Evolutionary conservation across 2,888 invertebrate genomes (phyloP).

Genomic region (Paralinhomoeus sp.): DNA sequence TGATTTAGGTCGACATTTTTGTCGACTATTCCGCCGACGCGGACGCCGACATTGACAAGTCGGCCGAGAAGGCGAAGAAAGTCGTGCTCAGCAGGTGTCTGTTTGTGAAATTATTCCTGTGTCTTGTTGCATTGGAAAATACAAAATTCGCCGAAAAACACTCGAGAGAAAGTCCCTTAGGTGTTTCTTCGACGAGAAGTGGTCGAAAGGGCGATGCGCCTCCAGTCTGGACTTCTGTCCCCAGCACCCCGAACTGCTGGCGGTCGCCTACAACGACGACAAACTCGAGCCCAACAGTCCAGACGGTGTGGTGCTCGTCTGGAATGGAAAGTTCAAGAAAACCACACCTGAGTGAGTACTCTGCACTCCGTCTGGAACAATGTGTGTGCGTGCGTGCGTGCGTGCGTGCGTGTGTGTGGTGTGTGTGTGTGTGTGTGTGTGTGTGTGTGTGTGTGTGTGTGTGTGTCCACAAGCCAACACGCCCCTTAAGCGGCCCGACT

Average conservation of each 20-base stretch:
- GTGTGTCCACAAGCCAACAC: too few species aligned
- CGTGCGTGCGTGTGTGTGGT: too few species aligned
- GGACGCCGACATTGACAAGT: constrained; percentile 18
- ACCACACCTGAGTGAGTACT: constrained; percentile 57
- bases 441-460: too few species aligned
- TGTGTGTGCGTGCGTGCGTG: too few species aligned
- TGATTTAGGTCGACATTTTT: constrained; percentile 52
- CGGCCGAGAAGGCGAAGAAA: not conserved
- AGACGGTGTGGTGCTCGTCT: constrained; percentile 84
- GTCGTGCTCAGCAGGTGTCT: not conserved
- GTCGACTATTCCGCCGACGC: constrained; percentile 75
- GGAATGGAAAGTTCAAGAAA: constrained; percentile 97
- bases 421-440: too few species aligned
- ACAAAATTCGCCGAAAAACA: too few species aligned
- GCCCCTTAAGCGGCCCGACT: too few species aligned
- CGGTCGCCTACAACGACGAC: constrained; percentile 64
- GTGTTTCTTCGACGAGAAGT: too few species aligned
- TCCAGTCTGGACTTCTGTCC: constrained; percentile 89
- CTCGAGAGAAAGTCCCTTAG: constrained; percentile 25
- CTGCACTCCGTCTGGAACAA: too few species aligned
- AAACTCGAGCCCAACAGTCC: constrained; percentile 88
- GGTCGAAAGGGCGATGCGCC: constrained; percentile 50
- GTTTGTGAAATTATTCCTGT: too few species aligned
- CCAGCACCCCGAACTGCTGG: constrained; percentile 73
- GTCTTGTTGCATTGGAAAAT: too few species aligned